Conservation (phyloP, 2,797 vertebrate genomes). For the Rhynchonycteris naso region DNA sequence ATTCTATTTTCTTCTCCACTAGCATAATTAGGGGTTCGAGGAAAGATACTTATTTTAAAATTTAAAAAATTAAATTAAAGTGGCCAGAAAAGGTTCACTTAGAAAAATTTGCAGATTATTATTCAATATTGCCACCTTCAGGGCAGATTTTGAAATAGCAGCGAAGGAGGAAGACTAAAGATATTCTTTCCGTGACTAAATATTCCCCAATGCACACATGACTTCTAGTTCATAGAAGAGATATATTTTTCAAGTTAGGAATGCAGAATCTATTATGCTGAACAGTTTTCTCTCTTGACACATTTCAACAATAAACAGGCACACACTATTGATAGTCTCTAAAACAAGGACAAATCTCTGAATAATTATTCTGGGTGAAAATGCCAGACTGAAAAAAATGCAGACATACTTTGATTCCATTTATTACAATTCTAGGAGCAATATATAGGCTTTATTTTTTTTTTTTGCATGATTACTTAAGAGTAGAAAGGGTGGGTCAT, state of each 20-base stretch:
- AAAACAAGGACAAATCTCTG: not conserved
- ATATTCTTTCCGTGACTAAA: not conserved
- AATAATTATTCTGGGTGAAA: not conserved
- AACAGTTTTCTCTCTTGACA: not conserved
- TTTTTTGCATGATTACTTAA: not conserved
- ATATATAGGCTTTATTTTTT: not conserved
- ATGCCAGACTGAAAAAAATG: not conserved
- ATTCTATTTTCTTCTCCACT: slow-evolving; percentile 43
- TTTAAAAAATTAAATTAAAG: slow-evolving; percentile 81
- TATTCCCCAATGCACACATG: not conserved
- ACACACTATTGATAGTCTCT: not conserved
- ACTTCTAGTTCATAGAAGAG: not conserved
- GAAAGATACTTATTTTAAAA: slow-evolving; percentile 75
- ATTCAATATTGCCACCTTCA: slow-evolving; percentile 88
- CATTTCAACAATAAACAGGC: not conserved
- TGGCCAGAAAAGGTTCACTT: slow-evolving; percentile 29
- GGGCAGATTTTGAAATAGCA: slow-evolving; percentile 73
- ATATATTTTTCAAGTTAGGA: not conserved
- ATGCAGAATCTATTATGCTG: not conserved
- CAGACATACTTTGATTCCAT: not conserved
- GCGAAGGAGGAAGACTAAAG: not conserved
- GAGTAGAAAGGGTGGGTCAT: not conserved
- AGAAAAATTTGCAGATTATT: slow-evolving; percentile 72
- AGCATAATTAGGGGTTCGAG: slow-evolving; percentile 69
- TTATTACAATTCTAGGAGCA: not conserved